phyloP scores from a whole-genome alignment of 2,797 vertebrate genomes.

The Molossus molossus region DNA sequence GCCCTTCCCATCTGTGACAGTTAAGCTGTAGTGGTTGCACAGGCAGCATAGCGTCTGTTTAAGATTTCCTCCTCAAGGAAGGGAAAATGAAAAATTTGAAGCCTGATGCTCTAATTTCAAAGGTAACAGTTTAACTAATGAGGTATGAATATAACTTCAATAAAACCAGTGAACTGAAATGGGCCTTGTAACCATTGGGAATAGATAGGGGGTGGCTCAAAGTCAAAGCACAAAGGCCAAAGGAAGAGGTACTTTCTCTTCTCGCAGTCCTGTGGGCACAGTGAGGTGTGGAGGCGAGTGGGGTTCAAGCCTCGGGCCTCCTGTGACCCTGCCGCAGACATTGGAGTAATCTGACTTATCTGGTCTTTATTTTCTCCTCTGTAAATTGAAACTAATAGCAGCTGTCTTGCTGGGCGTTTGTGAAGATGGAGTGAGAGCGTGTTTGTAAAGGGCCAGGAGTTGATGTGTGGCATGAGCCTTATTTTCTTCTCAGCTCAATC shows the following conservation, averaged over 20 bases:
- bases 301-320: background rate
- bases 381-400: background rate
- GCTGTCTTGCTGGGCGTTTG: background rate
- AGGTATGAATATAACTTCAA: constrained; percentile 59
- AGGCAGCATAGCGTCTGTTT: background rate
- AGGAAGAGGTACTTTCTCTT: background rate
- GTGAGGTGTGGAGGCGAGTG: background rate
- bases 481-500: background rate
- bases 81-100: constrained; percentile 40
- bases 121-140: constrained; percentile 72
- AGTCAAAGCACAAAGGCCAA: background rate
- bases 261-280: background rate
- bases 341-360: background rate
- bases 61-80: constrained; percentile 64
- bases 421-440: background rate
- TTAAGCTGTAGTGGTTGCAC: background rate
- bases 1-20: background rate
- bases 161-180: constrained; percentile 71
- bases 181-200: constrained; percentile 35
- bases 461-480: too few species aligned
- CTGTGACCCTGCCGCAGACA: background rate
- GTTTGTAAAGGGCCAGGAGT: background rate
- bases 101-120: constrained; percentile 52
- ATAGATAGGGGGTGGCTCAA: background rate
- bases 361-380: background rate